These are phyloP conservation scores for Furnarius figulus DNA, from an alignment of 2,113 vertebrate species.

Conservation along the genomic window DNA sequence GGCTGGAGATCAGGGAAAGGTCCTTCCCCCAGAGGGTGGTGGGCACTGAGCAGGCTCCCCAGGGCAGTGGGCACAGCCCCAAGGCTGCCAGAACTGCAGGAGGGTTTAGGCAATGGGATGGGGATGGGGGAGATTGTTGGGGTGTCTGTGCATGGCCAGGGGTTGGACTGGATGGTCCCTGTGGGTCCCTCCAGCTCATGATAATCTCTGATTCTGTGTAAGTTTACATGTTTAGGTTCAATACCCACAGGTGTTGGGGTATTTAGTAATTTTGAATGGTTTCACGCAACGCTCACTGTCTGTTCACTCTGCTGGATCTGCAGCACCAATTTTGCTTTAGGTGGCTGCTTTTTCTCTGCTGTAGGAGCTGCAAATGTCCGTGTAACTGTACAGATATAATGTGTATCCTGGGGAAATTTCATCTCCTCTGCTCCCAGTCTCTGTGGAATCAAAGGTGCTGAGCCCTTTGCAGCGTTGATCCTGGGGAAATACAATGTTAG, in stretches of 20 bases:
- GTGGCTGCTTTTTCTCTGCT: background rate
- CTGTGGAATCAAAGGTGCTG: background rate
- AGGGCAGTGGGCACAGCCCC: background rate
- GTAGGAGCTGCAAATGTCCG: accelerated
- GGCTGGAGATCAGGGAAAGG: no score
- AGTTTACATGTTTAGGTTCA: background rate
- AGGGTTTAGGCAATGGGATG: background rate
- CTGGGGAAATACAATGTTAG: background rate
- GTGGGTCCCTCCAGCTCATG: background rate
- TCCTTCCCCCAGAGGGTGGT: background rate
- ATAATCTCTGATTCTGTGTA: accelerated
- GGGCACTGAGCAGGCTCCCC: background rate
- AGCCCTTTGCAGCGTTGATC: background rate
- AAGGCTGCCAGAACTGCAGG: background rate
- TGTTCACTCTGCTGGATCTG: background rate
- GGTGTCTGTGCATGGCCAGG: background rate
- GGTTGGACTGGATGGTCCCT: background rate
- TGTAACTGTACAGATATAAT: accelerated
- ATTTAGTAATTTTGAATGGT: no score
- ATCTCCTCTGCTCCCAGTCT: background rate
- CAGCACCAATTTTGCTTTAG: background rate
- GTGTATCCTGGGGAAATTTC: background rate
- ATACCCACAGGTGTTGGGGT: background rate
- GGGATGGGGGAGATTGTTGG: background rate
- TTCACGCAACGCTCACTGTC: background rate